A percentile compares a stretch with the other conserved stretches of the same genome.
These are phyloP conservation scores for Zootermopsis nevadensis DNA, from an alignment of 2,888 invertebrate genomes.

Conservation along the genomic window DNA sequence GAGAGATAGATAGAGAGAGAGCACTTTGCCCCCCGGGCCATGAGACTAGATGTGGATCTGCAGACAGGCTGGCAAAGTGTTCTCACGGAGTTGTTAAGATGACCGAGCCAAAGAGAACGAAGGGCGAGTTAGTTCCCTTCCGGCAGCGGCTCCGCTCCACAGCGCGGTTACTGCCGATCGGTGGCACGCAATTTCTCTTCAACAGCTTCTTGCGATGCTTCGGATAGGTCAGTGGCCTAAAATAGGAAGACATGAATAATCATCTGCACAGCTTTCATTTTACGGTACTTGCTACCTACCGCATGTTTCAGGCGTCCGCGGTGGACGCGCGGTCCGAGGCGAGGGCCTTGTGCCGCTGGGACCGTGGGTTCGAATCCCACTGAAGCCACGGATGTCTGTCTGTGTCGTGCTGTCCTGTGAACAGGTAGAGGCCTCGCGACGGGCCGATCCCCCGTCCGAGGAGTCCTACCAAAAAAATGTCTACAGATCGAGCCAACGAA, in stretches of 20 bases:
- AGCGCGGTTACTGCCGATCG: slow-evolving; percentile 81
- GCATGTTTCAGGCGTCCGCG: too few relatives aligned
- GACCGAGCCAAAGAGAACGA: slow-evolving; percentile 27
- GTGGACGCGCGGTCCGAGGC: too few relatives aligned
- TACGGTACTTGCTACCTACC: too few relatives aligned
- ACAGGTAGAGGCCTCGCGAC: too few relatives aligned
- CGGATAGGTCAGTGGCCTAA: slow-evolving; percentile 92
- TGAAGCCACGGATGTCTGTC: too few relatives aligned
- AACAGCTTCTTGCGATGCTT: slow-evolving; percentile 92
- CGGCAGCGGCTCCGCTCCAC: neutral
- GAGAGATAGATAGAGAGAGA: slow-evolving; percentile 51
- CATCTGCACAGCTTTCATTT: too few relatives aligned
- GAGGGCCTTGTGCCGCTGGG: too few relatives aligned
- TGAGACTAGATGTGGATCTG: slow-evolving; percentile 46
- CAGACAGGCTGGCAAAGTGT: slow-evolving; percentile 49
- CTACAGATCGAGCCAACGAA: too few relatives aligned
- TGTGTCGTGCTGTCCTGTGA: too few relatives aligned
- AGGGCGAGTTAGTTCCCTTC: slow-evolving; percentile 27
- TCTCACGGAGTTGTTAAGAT: slow-evolving; percentile 41
- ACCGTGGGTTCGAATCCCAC: too few relatives aligned
- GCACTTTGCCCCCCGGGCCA: slow-evolving; percentile 49
- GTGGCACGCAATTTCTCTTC: slow-evolving; percentile 95
- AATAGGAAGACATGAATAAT: slow-evolving; percentile 15
- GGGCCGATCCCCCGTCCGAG: too few relatives aligned
- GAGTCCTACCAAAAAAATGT: too few relatives aligned